Conservation (phyloP, 2,888 invertebrate genomes). For the Hypena proboscidalis region DNA sequence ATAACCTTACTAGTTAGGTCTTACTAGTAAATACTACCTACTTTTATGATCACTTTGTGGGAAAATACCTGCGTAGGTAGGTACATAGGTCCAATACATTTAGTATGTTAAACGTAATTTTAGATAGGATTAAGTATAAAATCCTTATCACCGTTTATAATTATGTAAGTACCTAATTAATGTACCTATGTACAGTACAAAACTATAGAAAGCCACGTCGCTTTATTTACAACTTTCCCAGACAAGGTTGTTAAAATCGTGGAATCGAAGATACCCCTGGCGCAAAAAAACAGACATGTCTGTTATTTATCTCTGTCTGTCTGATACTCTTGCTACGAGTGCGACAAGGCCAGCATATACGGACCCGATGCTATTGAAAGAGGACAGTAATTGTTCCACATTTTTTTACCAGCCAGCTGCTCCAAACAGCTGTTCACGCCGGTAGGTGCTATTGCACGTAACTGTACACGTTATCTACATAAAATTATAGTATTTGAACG, state of each 20-base stretch:
- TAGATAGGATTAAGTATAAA: too few species aligned
- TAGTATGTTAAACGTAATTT: too few species aligned
- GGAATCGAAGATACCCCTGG: constrained; percentile 18
- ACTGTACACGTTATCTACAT: constrained; percentile 1
- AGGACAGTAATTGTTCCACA: constrained; percentile 74
- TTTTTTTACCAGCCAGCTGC: constrained; percentile 82
- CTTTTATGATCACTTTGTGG: too few species aligned
- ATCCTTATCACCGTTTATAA: too few species aligned
- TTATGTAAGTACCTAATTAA: too few species aligned
- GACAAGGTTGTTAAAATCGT: constrained; percentile 6
- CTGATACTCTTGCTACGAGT: constrained; percentile 45
- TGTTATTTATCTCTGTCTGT: constrained; percentile 51
- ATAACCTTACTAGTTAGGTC: too few species aligned
- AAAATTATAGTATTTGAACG: not conserved
- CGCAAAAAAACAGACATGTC: constrained; percentile 8
- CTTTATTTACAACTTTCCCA: constrained; percentile 9
- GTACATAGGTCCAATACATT: too few species aligned
- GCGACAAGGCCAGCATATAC: constrained; percentile 62
- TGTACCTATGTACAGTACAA: too few species aligned
- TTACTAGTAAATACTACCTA: too few species aligned
- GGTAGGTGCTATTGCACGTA: constrained; percentile 53
- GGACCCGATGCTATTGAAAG: constrained; percentile 60
- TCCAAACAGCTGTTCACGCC: constrained; percentile 81
- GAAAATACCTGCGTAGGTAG: too few species aligned
- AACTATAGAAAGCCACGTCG: too few species aligned